Percentiles rank a stretch among this genome's conserved stretches.
Conservation (phyloP, 2,113 vertebrate species). For the Rhinolophus sinicus region DNA sequence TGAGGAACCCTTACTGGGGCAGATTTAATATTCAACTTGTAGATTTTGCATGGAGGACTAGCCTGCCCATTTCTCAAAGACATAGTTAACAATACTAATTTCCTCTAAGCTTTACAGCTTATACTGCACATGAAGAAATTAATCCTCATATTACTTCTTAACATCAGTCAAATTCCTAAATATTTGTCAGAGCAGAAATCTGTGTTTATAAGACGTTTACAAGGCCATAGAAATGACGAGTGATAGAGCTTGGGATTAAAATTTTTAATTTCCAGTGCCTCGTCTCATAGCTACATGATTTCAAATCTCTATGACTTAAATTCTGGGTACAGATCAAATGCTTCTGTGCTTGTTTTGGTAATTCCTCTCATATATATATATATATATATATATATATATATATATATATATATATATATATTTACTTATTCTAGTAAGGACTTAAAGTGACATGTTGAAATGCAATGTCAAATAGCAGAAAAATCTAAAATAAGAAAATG, state of each 20-base stretch:
- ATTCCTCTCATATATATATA: conserved; percentile 44
- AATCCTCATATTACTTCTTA: conserved; percentile 30
- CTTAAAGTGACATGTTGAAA: conserved; percentile 39
- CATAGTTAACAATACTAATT: conserved; percentile 42
- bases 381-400: no score
- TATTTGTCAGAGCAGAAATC: conserved; percentile 60
- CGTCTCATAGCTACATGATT: background rate
- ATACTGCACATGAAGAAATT: conserved; percentile 45
- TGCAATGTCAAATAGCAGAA: background rate
- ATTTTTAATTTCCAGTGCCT: conserved; percentile 17
- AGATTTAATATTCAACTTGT: conserved; percentile 32
- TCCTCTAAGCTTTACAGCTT: conserved; percentile 59
- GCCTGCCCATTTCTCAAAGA: conserved; percentile 38
- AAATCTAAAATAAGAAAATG: conserved; percentile 39
- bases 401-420: conserved; percentile 40
- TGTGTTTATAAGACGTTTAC: conserved; percentile 56
- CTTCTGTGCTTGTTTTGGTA: conserved; percentile 24
- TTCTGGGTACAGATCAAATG: conserved; percentile 1
- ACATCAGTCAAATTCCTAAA: conserved; percentile 31
- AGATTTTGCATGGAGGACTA: background rate
- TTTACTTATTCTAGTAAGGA: conserved; percentile 29
- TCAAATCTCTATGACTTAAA: conserved; percentile 42
- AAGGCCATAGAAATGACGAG: conserved; percentile 47
- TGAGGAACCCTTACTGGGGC: background rate
- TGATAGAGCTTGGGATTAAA: background rate